Evolutionary conservation across 2,797 vertebrate genomes (phyloP).

Genomic region (Thamnophis elegans): DNA sequence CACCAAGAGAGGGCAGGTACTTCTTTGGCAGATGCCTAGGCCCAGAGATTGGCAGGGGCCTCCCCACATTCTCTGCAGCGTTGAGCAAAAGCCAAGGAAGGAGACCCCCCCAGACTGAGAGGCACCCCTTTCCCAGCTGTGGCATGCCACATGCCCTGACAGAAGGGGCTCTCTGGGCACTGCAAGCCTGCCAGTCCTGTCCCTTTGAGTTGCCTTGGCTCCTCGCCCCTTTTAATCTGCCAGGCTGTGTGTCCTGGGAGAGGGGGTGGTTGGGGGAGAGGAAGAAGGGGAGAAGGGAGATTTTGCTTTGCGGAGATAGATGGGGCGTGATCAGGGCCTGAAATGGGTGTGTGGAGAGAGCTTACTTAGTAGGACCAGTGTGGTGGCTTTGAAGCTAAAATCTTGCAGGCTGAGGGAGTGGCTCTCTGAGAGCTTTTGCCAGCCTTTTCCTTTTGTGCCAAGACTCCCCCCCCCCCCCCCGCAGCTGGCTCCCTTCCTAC

Average conservation of each 20-base stretch:
- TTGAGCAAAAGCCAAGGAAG: neutral
- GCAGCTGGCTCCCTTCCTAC: conserved; percentile 17
- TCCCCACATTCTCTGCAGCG: neutral
- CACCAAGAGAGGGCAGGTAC: neutral
- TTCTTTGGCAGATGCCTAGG: neutral
- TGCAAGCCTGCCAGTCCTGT: neutral
- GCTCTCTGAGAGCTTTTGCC: neutral
- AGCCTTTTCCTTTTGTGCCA: neutral
- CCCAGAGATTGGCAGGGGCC: neutral
- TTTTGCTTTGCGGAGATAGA: neutral
- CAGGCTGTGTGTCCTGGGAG: neutral
- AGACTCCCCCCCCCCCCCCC: neutral
- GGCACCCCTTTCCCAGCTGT: neutral
- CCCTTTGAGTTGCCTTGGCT: neutral
- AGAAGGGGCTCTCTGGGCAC: neutral
- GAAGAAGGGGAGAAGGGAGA: neutral
- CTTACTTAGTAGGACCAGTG: neutral
- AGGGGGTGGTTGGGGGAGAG: neutral
- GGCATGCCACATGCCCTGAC: neutral
- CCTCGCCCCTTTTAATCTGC: neutral
- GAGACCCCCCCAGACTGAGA: neutral
- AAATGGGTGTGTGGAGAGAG: neutral
- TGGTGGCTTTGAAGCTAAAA: neutral
- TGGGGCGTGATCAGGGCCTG: neutral
- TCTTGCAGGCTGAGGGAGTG: neutral